Conservation (phyloP, 1,140 invertebrate genomes). For the Apis dorsata region DNA sequence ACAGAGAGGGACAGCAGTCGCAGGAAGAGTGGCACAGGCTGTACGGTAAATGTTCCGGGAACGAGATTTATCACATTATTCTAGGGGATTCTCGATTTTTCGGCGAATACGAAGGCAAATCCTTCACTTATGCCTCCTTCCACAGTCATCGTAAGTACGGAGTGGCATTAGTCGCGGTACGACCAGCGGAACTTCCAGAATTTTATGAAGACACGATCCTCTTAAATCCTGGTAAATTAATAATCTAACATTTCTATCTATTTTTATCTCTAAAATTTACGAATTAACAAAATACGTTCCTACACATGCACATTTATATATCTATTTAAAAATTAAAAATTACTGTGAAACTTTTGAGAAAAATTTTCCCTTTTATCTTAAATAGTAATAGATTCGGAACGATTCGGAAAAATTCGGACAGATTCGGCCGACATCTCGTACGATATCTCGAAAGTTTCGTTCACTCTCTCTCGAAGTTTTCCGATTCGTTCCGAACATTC, state of each 20-base stretch:
- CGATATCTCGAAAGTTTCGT: too few relatives aligned
- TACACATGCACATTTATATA: too few relatives aligned
- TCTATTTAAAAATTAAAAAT: too few relatives aligned
- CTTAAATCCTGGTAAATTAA: constrained; percentile 87
- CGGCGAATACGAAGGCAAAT: constrained; percentile 98
- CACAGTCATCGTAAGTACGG: constrained; percentile 99
- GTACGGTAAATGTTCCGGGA: constrained; percentile 98
- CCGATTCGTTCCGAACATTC: too few relatives aligned
- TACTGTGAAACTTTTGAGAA: too few relatives aligned
- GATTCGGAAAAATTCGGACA: too few relatives aligned
- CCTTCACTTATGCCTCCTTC: constrained; percentile 99
- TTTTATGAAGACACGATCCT: constrained; percentile 97
- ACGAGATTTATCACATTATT: constrained; percentile 99
- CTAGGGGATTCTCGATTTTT: constrained; percentile 98
- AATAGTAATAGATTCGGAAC: too few relatives aligned
- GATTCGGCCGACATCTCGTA: too few relatives aligned
- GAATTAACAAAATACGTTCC: too few relatives aligned
- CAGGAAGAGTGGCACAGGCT: constrained; percentile 98
- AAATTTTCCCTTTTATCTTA: too few relatives aligned
- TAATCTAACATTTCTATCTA: neutral
- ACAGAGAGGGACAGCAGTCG: constrained; percentile 97
- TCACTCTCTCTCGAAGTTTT: too few relatives aligned
- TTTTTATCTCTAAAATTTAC: too few relatives aligned
- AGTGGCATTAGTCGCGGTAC: constrained; percentile 96
- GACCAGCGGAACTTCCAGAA: constrained; percentile 94